Conservation (phyloP, 2,797 vertebrate genomes). For the Scarus forsteni region DNA sequence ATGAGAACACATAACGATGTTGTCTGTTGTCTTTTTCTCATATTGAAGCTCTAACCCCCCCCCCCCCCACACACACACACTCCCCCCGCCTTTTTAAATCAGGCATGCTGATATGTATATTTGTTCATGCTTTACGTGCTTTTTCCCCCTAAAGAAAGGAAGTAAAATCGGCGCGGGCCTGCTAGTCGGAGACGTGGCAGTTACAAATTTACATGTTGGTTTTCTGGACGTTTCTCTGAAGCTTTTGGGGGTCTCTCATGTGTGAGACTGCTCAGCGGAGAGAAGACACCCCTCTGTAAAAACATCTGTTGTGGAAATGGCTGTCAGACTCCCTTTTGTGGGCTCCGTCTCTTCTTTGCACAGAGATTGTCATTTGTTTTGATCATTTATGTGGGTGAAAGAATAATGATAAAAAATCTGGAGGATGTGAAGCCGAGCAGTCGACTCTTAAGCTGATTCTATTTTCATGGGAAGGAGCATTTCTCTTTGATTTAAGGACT, state of each 20-base stretch:
- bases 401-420: slow-evolving; percentile 74
- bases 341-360: slow-evolving; percentile 75
- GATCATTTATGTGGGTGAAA: slow-evolving; percentile 83
- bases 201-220: slow-evolving; percentile 87
- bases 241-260: slow-evolving; percentile 89
- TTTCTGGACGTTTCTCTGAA: slow-evolving; percentile 86
- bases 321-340: slow-evolving; percentile 86
- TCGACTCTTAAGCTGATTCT: slow-evolving; percentile 44
- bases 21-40: slow-evolving; percentile 78
- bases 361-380: slow-evolving; percentile 85
- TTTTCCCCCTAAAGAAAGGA: slow-evolving; percentile 12
- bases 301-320: slow-evolving; percentile 89
- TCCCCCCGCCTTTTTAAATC: slow-evolving; percentile 42
- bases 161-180: slow-evolving; percentile 37
- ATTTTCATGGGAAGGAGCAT: slow-evolving; percentile 34
- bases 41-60: slow-evolving; percentile 56
- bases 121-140: slow-evolving; percentile 17
- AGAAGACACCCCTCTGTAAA: slow-evolving; percentile 89
- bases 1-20: slow-evolving; percentile 93
- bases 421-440: slow-evolving; percentile 69
- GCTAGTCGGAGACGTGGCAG: slow-evolving; percentile 74
- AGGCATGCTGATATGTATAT: slow-evolving; percentile 49
- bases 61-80: too few relatives aligned
- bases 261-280: slow-evolving; percentile 90
- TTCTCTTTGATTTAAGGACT: slow-evolving; percentile 52